Base-by-base conservation (phyloP, 1,140 invertebrate species). In the Euschistus heros region DNA sequence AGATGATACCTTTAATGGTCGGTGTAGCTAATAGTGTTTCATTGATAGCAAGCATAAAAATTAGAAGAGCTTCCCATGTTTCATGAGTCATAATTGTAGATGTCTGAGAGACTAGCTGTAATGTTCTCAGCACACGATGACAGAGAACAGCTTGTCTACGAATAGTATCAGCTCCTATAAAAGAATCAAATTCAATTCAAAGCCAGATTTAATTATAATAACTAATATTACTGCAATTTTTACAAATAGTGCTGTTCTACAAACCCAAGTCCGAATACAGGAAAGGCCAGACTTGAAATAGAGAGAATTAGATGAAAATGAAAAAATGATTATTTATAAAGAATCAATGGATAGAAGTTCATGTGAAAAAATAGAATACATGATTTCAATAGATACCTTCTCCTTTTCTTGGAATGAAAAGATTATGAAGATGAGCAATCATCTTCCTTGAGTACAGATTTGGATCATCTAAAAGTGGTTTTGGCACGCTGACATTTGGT, bases 141-240 rank as follows among this genome's bases (percentile, higher is more conserved):
- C 95, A 98, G 0, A 97, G 79, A 2, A 97, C 87, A 2, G 94
- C 93, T 79, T 98, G 95, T 68, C 91, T 82, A 73, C 93, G 94
- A 57, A 94, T 93, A 8, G 87, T 85, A 75, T 94, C 92, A 52
- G 85, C 81, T 68, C 87, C 91, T 94, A 73, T 3, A 75, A 67
- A 64, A 73, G 50, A 18, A 62, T 37, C 1, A 37, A 6, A 37
- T 10, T 37, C 33, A 37, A 37, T 37, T 13, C 33, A 10, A 37
- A 37, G 33, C 33, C 33, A 13, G 7, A 37, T 37, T 13, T 37
- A 37, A 13, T 2, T 13, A 37, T 37, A 37, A 37, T 37, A 37
- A 37, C 8, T 37, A 37, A 37, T 6, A 6, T 37, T 10, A 37
- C 13, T 37, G 33, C 33, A 37, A 44, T 20, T 17, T 42, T 62